phyloP scores from a whole-genome alignment of 2,113 vertebrate genomes.

The Oceanites oceanicus region DNA sequence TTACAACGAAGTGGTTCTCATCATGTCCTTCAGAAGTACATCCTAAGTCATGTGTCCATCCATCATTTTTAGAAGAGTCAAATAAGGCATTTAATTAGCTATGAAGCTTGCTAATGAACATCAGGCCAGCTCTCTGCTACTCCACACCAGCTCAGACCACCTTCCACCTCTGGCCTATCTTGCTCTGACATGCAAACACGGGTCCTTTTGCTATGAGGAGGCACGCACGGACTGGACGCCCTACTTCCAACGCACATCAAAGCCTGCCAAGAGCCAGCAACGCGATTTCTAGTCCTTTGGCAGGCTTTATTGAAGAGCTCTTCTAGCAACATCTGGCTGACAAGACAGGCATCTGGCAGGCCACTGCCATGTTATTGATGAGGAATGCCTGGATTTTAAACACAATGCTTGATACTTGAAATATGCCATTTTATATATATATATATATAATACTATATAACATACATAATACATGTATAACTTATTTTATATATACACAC shows the following conservation, averaged over 20 bases:
- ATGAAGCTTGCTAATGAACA: not conserved
- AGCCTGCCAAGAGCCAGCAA: not conserved
- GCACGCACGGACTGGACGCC: not conserved
- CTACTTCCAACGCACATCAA: not conserved
- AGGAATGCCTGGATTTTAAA: not conserved
- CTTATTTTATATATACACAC: not conserved
- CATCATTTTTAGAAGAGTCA: not conserved
- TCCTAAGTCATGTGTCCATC: not conserved
- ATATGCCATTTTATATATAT: not conserved
- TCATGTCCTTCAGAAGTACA: not conserved
- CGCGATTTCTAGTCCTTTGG: not conserved
- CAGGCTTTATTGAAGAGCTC: not conserved
- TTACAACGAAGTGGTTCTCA: not conserved
- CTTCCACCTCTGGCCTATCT: not conserved
- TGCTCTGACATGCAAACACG: not conserved
- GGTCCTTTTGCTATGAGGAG: not conserved
- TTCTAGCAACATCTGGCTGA: conserved; percentile 18
- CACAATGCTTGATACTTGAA: not conserved
- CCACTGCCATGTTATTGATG: not conserved
- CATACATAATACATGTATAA: not conserved
- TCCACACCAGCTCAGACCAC: not conserved
- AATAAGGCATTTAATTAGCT: not conserved
- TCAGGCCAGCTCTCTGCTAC: not conserved
- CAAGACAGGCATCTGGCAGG: not conserved
- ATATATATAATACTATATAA: not conserved